Base-by-base conservation (phyloP, 1,140 invertebrate species). In the Lucilia cuprina region DNA sequence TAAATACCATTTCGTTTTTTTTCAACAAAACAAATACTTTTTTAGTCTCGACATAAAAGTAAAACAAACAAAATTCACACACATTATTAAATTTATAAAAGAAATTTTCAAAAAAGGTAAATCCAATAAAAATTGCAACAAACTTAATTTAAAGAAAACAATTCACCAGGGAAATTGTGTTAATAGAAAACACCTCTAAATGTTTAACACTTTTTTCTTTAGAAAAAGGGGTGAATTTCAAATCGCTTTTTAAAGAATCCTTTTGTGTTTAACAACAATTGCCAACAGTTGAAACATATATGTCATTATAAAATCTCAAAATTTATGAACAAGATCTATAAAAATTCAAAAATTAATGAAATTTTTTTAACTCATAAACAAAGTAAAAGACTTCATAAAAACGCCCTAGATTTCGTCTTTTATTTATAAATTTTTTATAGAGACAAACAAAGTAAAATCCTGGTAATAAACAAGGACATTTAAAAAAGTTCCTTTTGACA, bases 261-360 rank as follows among this genome's bases (percentile, higher is more conserved):
- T 35, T 80, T n/a, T 77, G 74, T 75, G 35, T 49, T 78, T 41
- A 8, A 77, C 13, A 77, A 77, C 12, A 77, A 35, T 47, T 78
- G 75, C 17, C 17, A 17, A 17, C 13, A 78, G n/a, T 47, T n/a
- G 19, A 13, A 25, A 50, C 41, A 80, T 50, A 49, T 49, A 19
- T 80, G 77, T 80, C 77, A 80, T 80, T 80, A 80, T 80, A 80
- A 80, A 80, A 80, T 80, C 77, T 21, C 47, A 10, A 12, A 80
- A 80, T 80, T 80, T 80, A 80, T 80, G 77, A 80, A 49, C 41
- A 80, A 21, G 77, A 80, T 80, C 77, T 80, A 80, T 80, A 80
- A 80, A 80, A 80, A 50, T 25, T 10, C 77, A 50, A 8, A 19
- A 80, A 30, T 30, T 30, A 30, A 30, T 13, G 19, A 49, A 10